Base-by-base conservation (phyloP, 2,113 vertebrate species). In the Gila orcuttii region DNA sequence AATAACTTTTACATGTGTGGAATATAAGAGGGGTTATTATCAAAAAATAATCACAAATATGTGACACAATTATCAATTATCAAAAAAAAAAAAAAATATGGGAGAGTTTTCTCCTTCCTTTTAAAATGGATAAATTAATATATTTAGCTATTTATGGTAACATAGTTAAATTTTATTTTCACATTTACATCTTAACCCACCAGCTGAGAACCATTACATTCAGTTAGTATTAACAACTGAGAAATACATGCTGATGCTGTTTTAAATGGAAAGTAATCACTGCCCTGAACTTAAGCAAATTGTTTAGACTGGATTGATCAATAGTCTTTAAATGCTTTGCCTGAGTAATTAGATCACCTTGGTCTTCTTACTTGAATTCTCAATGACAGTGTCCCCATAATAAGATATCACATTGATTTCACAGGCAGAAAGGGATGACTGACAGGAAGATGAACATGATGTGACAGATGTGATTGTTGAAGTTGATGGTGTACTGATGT, bases 291-390 rank as follows among this genome's bases (percentile, higher is more conserved):
- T 19, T 36, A 36, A 36, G 33, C 33, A 23, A 69, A 9, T 69
- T 39, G 33, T 68, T 68, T 68, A 68, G 64, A 69, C 66, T 69
- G 66, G 33, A 69, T 39, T 71, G 21, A 71, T 71, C 33, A 71
- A 39, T 42, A 69, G 66, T 39, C 66, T 69, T 39, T 69, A 36
- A 69, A 69, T 36, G 4, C 17, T 69, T 69, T 71, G 68, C 19
- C 33, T 23, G 19, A 71, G 36, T 71, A 71, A 71, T 23, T 71
- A 19, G 19, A 71, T 71, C 33, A 71, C 33, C 68, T 10, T 23
- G 68, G 33, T 39, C 33, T 71, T 21, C 68, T 42, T 71, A 42
- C 19, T 57, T 71, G 36, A 42, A 71, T 71, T 71, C 17, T 69
- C 21, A 42, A 71, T 42, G 19, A 42, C 68, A 42, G 68, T 71